Evolutionary conservation across 2,113 vertebrate genomes (phyloP).

Genomic region (Phoenicopterus ruber): DNA sequence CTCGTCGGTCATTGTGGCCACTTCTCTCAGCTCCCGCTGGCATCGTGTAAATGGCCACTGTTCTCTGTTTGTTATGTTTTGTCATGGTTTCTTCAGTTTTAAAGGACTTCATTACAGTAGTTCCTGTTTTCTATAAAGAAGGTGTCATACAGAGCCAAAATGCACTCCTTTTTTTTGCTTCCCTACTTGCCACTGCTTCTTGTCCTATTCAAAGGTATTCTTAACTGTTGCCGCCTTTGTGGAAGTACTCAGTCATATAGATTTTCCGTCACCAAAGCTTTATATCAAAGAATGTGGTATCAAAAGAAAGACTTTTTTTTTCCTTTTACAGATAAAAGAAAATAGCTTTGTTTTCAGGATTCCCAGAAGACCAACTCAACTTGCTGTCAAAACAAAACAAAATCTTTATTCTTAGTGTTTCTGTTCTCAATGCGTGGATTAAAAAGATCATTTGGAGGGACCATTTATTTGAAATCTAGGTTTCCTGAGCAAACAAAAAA

Average conservation of each 20-base stretch:
- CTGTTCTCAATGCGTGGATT: not conserved
- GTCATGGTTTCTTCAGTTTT: not conserved
- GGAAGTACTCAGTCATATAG: not conserved
- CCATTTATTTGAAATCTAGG: not conserved
- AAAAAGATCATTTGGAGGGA: not conserved
- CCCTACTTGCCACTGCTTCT: not conserved
- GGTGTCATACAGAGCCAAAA: not conserved
- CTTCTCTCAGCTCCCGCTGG: not conserved
- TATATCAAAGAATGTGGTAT: not conserved
- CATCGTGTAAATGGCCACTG: not conserved
- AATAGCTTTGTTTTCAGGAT: constrained; percentile 17
- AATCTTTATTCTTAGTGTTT: not conserved
- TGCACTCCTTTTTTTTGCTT: not conserved
- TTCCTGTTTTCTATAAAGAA: not conserved
- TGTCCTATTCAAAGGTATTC: not conserved
- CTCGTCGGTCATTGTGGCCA: rapidly evolving
- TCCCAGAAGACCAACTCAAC: not conserved
- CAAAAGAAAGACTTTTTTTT: not conserved
- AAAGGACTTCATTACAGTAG: not conserved
- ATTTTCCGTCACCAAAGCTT: constrained; percentile 30
- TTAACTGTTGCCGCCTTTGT: not conserved
- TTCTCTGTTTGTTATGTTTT: not conserved
- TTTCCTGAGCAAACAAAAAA: not conserved
- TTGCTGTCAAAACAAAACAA: not conserved
- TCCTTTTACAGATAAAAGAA: not conserved